Percentiles rank a stretch among this genome's conserved stretches.
Conservation (phyloP, 1,140 invertebrate genomes). For the Hycleus phaleratus region DNA sequence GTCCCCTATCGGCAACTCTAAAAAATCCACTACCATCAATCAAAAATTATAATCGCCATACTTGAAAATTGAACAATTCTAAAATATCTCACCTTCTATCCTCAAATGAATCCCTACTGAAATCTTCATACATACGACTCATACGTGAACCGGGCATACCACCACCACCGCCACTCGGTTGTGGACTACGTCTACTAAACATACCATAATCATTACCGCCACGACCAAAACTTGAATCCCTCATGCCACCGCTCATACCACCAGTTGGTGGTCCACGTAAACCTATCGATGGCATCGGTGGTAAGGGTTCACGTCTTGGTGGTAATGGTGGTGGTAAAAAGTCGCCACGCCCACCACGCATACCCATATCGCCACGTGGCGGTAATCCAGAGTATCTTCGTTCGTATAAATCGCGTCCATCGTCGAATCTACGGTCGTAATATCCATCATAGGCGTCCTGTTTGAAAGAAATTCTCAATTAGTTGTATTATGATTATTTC, state of each 20-base stretch:
- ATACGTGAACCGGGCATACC: constrained; percentile 42
- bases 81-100: constrained; percentile 60
- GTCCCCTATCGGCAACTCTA: constrained; percentile 63
- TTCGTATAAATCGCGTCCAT: constrained; percentile 69
- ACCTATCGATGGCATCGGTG: constrained; percentile 55
- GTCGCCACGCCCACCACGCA: constrained; percentile 55
- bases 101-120: constrained; percentile 75
- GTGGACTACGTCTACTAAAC: constrained; percentile 73
- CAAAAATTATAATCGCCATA: not conserved
- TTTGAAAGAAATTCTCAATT: not conserved
- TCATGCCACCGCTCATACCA: constrained; percentile 40
- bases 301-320: constrained; percentile 55
- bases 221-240: constrained; percentile 41
- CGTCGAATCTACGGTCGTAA: constrained; percentile 70
- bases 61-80: not conserved
- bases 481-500: not conserved
- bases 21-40: constrained; percentile 35
- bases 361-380: constrained; percentile 50
- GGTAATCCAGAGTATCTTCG: constrained; percentile 64
- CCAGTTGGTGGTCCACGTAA: constrained; percentile 48
- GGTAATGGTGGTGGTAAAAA: constrained; percentile 55
- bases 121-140: constrained; percentile 71
- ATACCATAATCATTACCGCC: constrained; percentile 64
- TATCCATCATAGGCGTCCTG: constrained; percentile 72
- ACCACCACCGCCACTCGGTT: constrained; percentile 39